A percentile compares a stretch with the other conserved stretches of the same genome.
Conservation (phyloP, 2,797 vertebrate genomes). For the Lates japonicus region DNA sequence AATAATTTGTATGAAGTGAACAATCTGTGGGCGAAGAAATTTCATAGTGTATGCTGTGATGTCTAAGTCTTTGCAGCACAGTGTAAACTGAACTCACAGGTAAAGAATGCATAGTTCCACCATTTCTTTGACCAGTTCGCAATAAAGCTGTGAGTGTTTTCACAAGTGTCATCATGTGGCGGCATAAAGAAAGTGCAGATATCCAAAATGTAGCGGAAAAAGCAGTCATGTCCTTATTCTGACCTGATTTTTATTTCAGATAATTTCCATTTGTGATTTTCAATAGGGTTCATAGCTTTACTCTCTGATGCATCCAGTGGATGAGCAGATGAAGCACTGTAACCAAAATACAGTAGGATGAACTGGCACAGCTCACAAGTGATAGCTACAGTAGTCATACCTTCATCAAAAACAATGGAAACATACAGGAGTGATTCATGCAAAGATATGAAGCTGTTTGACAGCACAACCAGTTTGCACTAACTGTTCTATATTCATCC, state of each 20-base stretch:
- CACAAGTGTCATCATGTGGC: conserved; percentile 55
- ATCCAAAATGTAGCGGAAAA: conserved; percentile 65
- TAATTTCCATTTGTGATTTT: conserved; percentile 79
- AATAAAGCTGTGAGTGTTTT: conserved; percentile 40
- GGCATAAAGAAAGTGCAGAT: conserved; percentile 59
- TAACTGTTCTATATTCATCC: conserved; percentile 55
- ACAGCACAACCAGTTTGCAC: conserved; percentile 53
- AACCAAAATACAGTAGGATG: conserved; percentile 76
- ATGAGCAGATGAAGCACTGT: conserved; percentile 82
- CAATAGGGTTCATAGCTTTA: conserved; percentile 92
- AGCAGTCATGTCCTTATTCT: conserved; percentile 63
- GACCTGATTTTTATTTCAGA: conserved; percentile 67
- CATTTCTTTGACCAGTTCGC: conserved; percentile 50
- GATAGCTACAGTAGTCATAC: conserved; percentile 62
- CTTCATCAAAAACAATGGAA: conserved; percentile 76
- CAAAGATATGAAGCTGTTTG: conserved; percentile 71
- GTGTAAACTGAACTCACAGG: conserved; percentile 34
- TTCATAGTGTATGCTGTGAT: conserved; percentile 49
- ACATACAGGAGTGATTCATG: conserved; percentile 79
- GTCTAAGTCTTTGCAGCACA: conserved; percentile 48
- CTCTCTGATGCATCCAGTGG: conserved; percentile 86
- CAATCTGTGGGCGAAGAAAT: conserved; percentile 66
- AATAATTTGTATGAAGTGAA: conserved; percentile 62
- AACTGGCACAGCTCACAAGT: conserved; percentile 74
- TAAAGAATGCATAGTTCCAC: conserved; percentile 35